A percentile compares a stretch with the other conserved stretches of the same genome.
Conservation (phyloP, 37 sponge, comb jelly and placozoan genomes). For the Haliclona indistincta region DNA sequence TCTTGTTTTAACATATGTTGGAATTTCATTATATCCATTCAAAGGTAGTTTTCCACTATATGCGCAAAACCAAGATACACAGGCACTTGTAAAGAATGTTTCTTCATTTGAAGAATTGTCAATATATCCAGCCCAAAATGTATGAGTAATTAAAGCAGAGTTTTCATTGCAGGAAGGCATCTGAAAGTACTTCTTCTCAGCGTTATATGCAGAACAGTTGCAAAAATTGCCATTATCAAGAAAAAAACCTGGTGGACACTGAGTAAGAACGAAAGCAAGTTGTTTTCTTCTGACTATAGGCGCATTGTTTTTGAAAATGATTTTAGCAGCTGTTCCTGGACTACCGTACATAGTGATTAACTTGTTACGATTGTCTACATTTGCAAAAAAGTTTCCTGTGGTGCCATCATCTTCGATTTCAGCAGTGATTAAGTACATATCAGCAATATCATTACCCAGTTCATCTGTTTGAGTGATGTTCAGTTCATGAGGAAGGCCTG, state of each 20-base stretch:
- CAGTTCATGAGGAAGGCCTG: background rate
- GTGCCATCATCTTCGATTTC: no score
- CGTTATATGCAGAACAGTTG: slow-evolving; percentile 9
- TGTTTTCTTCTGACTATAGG: background rate
- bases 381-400: no score
- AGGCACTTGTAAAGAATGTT: background rate
- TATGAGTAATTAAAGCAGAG: slow-evolving; percentile 3
- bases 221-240: slow-evolving; percentile 4
- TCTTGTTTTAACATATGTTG: background rate
- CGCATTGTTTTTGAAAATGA: background rate
- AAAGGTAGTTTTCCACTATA: background rate
- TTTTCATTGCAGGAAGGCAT: background rate
- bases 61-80: background rate
- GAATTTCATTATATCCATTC: no score
- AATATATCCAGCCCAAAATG: slow-evolving; percentile 45
- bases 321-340: background rate
- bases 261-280: background rate
- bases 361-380: background rate
- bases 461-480: background rate
- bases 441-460: background rate
- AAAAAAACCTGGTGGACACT: slow-evolving; percentile 11
- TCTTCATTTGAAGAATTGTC: slow-evolving; percentile 9
- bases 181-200: background rate
- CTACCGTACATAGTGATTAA: background rate
- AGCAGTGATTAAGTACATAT: background rate